Base-by-base conservation (phyloP, 2,113 vertebrate genomes). In the Talpa occidentalis region DNA sequence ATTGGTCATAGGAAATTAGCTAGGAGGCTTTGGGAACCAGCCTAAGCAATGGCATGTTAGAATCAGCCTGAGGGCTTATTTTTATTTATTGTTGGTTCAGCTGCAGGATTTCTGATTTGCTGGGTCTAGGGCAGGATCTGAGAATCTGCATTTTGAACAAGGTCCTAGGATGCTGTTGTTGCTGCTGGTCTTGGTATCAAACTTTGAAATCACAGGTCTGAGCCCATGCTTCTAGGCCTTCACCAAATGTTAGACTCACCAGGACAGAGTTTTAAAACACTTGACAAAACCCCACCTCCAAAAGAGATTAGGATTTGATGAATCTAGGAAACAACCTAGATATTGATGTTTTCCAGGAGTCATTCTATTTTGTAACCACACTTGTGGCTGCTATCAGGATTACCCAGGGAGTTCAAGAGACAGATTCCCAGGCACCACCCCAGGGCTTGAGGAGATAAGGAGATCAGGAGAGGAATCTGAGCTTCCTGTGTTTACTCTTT, bases 321-420 rank as follows among this genome's bases (percentile, higher is more conserved):
- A 60, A 16, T 54, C 35, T 54, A 1, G 10, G 30, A 15, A 9
- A 92, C 87, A 90, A 3, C 5, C 37, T 32, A 8, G 28, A 1
- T 12, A 44, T 2, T 84, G 10, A 49, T 35, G 40, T 60, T 52
- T 91, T 85, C 49, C 30, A 59, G 80, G 24, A 54, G 22, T 15
- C 26, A 40, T 74, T 94, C 52, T 74, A 59, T 70, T 81, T 54
- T 78, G 22, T 82, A 64, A 32, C 17, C 17, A 74, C 16, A 5
- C n/a, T 96, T 69, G 52, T 72, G 62, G 21, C 69, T 79, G 17
- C 21, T 32, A 24, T 94, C 52, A 67, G 77, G 85, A 88, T 91
- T 73, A 67, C 17, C 44, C 42, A 73, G 62, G 78, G 54, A 81
- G 44, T 6, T 47, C 66, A 35, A 32, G 78, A 52, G 72, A n/a